Conservation (phyloP, 2,888 invertebrate species). For the Conomelus anceps region DNA sequence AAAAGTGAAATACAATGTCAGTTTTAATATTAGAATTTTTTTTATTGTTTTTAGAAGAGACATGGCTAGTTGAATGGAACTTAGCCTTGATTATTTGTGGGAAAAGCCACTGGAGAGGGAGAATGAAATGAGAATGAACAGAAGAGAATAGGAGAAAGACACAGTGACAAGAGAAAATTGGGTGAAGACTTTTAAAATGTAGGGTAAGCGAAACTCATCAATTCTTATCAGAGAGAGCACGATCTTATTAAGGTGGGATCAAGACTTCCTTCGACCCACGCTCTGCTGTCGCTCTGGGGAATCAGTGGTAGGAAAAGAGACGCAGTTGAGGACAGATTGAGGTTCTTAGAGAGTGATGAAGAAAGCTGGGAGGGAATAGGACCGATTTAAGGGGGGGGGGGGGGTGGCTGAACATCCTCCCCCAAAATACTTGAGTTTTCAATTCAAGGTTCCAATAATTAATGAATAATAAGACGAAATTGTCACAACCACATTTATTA, state of each 20-base stretch:
- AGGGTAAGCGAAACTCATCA: background rate
- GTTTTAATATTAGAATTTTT: no score
- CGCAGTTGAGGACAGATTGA: no score
- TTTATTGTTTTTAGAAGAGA: background rate
- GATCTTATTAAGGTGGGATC: background rate
- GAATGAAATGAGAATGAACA: background rate
- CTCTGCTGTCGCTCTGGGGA: background rate
- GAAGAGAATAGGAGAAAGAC: background rate
- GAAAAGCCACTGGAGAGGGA: background rate
- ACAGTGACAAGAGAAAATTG: background rate
- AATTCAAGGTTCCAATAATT: no score
- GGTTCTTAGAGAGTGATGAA: no score
- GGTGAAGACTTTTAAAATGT: background rate
- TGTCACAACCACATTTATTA: no score
- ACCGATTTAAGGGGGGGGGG: no score
- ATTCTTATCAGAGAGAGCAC: background rate
- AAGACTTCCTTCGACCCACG: background rate
- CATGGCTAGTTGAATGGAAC: background rate
- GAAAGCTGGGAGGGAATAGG: no score
- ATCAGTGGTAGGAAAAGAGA: no score
- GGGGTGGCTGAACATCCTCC: no score
- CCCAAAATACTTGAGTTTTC: no score
- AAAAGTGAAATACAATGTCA: no score
- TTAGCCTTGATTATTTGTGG: background rate
- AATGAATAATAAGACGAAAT: no score